phyloP scores from a whole-genome alignment of 2,113 vertebrate genomes.

The Antechinus stuartii region DNA sequence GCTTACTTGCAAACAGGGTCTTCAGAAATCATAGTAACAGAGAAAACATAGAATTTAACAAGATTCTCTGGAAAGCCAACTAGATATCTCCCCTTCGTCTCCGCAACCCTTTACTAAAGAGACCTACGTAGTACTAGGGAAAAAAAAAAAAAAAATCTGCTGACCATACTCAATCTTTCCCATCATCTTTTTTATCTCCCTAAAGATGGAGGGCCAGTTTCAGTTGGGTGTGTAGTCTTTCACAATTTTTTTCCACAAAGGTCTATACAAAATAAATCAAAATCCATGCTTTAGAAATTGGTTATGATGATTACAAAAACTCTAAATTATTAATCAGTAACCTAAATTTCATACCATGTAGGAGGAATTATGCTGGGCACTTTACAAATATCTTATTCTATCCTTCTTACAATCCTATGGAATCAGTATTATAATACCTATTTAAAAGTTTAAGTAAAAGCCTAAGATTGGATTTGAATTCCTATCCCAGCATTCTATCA shows the following conservation, averaged over 20 bases:
- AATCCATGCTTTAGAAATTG: not conserved
- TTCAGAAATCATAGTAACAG: not conserved
- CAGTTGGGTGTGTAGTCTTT: not conserved
- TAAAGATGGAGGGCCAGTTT: not conserved
- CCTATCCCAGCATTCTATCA: not conserved
- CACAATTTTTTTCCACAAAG: not conserved
- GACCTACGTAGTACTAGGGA: not conserved
- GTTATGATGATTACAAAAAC: not conserved
- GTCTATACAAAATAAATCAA: too few species aligned
- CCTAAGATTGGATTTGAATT: not conserved
- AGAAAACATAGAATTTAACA: not conserved
- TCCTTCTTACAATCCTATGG: not conserved
- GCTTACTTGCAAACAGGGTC: not conserved
- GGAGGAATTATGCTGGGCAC: not conserved
- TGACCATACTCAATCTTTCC: not conserved
- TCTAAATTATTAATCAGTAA: not conserved
- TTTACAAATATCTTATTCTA: not conserved
- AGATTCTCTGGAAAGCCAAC: not conserved
- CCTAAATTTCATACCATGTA: too few species aligned
- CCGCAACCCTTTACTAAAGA: not conserved
- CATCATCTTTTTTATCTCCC: not conserved
- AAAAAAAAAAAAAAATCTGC: too few species aligned
- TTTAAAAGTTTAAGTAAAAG: not conserved
- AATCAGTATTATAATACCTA: not conserved
- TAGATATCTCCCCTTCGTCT: too few species aligned